Conservation (phyloP, 1,140 invertebrate species). For the Periplaneta americana region DNA sequence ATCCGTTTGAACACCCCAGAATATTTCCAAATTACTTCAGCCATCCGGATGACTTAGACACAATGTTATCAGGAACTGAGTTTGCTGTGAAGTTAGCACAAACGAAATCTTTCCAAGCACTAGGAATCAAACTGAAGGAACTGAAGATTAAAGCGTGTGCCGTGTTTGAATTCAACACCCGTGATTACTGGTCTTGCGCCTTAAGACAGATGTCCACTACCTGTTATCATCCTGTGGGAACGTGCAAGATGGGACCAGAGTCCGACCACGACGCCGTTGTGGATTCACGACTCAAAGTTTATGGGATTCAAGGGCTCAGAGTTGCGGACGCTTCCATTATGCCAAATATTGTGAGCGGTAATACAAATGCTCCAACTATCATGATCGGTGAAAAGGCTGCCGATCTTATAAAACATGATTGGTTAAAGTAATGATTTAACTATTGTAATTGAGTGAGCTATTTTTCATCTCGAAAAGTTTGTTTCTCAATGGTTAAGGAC, state of each 20-base stretch:
- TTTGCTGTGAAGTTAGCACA: conserved; percentile 15
- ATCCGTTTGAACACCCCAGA: conserved; percentile 45
- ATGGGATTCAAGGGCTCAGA: conserved; percentile 13
- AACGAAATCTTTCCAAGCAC: conserved; percentile 32
- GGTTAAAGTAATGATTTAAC: not conserved
- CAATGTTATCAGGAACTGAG: conserved; percentile 26
- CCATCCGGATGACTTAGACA: conserved; percentile 27
- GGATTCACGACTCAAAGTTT: conserved; percentile 9
- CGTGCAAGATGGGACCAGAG: conserved; percentile 17
- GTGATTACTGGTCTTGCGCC: conserved; percentile 59
- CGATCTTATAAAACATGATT: conserved; percentile 17
- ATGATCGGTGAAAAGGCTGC: conserved; percentile 18
- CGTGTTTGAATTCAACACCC: conserved; percentile 37
- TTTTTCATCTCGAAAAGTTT: too few relatives aligned
- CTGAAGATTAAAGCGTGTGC: conserved; percentile 39
- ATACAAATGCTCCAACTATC: conserved; percentile 17
- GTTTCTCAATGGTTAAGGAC: too few relatives aligned
- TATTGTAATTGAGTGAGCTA: too few relatives aligned
- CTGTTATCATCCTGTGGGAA: conserved; percentile 18
- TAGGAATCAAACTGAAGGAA: conserved; percentile 28
- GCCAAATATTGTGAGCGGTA: conserved; percentile 10
- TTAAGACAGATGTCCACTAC: conserved; percentile 39
- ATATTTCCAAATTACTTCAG: conserved; percentile 44
- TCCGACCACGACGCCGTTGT: conserved; percentile 11
- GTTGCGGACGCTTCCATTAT: conserved; percentile 20